Evolutionary conservation across 2,113 vertebrate genomes (phyloP).

Genomic region (Papio anubis): DNA sequence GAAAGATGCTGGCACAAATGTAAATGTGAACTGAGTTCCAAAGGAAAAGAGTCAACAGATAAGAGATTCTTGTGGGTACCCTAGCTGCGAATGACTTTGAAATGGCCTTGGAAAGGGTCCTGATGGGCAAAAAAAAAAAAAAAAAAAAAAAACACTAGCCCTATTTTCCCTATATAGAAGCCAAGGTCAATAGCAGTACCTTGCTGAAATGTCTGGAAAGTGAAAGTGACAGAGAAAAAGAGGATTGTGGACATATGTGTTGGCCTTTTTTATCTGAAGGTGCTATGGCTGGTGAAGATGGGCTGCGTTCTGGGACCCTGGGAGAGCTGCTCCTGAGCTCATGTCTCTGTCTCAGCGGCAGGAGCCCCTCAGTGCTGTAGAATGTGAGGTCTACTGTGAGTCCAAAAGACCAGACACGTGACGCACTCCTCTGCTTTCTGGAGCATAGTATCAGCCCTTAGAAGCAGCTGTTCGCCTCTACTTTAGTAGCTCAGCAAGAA

Average conservation of each 20-base stretch:
- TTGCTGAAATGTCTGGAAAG: not conserved
- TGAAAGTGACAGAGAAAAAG: not conserved
- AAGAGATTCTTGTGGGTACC: not conserved
- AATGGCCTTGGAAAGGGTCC: not conserved
- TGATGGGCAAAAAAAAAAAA: not conserved
- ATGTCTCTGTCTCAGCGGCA: not conserved
- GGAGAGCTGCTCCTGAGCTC: not conserved
- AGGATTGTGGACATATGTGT: not conserved
- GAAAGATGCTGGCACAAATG: not conserved
- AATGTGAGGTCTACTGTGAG: not conserved
- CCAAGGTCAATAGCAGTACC: not conserved
- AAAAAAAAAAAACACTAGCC: not conserved
- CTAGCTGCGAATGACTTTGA: not conserved
- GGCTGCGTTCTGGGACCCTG: not conserved
- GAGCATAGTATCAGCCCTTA: not conserved
- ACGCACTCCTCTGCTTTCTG: not conserved
- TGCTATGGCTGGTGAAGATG: not conserved
- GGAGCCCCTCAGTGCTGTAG: not conserved
- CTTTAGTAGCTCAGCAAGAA: not conserved
- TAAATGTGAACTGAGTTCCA: not conserved
- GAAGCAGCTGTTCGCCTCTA: not conserved
- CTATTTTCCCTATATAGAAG: not conserved
- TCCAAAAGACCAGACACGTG: not conserved
- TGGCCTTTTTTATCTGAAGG: not conserved
- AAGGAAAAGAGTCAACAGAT: not conserved